Percentiles rank a stretch among this genome's conserved stretches.
phyloP scores from a whole-genome alignment of 2,797 vertebrate species.

The Glossophaga mutica region DNA sequence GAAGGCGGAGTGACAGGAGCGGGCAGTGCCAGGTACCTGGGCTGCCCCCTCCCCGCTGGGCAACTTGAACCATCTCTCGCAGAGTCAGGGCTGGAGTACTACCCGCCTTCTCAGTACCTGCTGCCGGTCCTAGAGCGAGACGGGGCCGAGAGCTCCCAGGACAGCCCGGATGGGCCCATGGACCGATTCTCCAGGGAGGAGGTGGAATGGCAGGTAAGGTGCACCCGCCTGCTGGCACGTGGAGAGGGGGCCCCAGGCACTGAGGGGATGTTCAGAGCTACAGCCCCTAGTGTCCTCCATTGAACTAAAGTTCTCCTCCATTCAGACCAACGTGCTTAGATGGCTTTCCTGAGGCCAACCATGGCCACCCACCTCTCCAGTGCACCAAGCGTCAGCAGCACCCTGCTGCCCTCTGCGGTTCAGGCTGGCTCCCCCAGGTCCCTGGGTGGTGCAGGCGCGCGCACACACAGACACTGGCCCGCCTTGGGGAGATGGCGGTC shows the following conservation, averaged over 20 bases:
- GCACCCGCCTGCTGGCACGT: neutral
- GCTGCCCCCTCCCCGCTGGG: neutral
- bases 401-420: neutral
- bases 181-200: constrained; percentile 80
- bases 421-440: neutral
- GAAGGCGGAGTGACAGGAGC: neutral
- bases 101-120: constrained; percentile 90
- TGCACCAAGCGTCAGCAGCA: neutral
- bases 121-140: constrained; percentile 88
- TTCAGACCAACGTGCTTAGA: neutral
- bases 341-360: neutral
- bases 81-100: constrained; percentile 92
- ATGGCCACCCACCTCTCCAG: rapidly evolving
- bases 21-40: rapidly evolving
- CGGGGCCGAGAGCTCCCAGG: constrained; percentile 66
- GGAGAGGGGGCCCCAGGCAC: neutral
- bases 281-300: neutral
- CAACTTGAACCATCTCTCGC: constrained; percentile 42
- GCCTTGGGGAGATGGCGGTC: neutral
- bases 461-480: no score
- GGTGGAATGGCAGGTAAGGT: constrained; percentile 88
- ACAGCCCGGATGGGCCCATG: constrained; percentile 70
- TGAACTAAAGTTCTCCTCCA: neutral
- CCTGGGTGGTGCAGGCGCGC: neutral
- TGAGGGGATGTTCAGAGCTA: neutral